phyloP scores from a whole-genome alignment of 2,888 invertebrate species.

The Axea sp. region DNA sequence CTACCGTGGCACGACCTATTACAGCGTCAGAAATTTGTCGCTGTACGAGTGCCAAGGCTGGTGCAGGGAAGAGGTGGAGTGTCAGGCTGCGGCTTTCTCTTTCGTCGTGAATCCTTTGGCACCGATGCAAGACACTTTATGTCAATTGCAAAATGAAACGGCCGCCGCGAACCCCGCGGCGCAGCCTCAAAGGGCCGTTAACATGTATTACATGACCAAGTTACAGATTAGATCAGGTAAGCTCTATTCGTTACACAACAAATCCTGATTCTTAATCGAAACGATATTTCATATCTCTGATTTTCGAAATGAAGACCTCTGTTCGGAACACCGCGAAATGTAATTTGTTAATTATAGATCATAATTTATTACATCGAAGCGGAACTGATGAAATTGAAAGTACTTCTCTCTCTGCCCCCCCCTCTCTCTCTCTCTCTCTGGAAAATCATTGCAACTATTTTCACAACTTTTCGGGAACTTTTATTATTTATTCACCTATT shows the following conservation, averaged over 20 bases:
- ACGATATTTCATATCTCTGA: constrained; percentile 16
- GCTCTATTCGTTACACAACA: constrained; percentile 23
- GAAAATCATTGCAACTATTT: too few species aligned
- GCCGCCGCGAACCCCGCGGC: constrained; percentile 93
- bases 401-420: too few species aligned
- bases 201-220: constrained; percentile 97
- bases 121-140: constrained; percentile 94
- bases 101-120: constrained; percentile 95
- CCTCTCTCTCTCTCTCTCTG: too few species aligned
- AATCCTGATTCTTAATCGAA: constrained; percentile 41
- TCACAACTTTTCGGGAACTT: too few species aligned
- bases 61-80: constrained; percentile 95
- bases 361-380: too few species aligned
- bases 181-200: constrained; percentile 89
- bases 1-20: constrained; percentile 94
- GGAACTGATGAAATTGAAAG: too few species aligned
- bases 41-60: constrained; percentile 97
- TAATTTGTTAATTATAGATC: too few species aligned
- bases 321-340: too few species aligned
- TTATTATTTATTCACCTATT: too few species aligned
- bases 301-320: constrained; percentile 14
- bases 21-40: constrained; percentile 94
- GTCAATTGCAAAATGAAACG: constrained; percentile 95
- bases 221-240: constrained; percentile 89
- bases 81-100: constrained; percentile 95